phyloP scores from a whole-genome alignment of 2,797 vertebrate genomes.

The Oophaga sylvatica region DNA sequence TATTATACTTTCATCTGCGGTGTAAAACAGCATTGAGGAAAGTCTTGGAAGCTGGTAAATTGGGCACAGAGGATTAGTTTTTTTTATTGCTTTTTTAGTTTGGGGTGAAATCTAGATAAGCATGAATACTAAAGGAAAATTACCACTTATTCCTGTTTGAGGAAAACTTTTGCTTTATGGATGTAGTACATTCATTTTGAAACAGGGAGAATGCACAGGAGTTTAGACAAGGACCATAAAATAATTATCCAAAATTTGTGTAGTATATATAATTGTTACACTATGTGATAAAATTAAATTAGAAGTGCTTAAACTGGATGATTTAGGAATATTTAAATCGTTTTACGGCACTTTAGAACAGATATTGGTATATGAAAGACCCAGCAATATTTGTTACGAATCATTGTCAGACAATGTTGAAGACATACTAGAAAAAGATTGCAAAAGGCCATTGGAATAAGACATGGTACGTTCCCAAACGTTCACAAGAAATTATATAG shows the following conservation, averaged over 20 bases:
- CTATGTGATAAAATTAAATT: background rate
- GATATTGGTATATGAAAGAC: background rate
- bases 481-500: background rate
- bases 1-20: background rate
- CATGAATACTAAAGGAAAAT: background rate
- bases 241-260: background rate
- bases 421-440: background rate
- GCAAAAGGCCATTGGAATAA: background rate
- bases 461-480: background rate
- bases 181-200: background rate
- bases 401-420: background rate
- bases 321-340: background rate
- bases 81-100: background rate
- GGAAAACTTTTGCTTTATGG: background rate
- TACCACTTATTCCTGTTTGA: background rate
- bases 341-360: background rate
- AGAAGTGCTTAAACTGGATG: background rate
- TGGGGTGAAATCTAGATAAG: background rate
- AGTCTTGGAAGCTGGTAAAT: background rate
- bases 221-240: background rate
- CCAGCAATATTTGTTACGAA: background rate
- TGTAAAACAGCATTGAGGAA: background rate
- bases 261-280: background rate
- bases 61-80: background rate
- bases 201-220: background rate